Percentiles rank a stretch among this genome's conserved stretches.
These are phyloP conservation scores for Colistium nudipinnis DNA, from an alignment of 2,113 vertebrate species.

Conservation along the genomic window DNA sequence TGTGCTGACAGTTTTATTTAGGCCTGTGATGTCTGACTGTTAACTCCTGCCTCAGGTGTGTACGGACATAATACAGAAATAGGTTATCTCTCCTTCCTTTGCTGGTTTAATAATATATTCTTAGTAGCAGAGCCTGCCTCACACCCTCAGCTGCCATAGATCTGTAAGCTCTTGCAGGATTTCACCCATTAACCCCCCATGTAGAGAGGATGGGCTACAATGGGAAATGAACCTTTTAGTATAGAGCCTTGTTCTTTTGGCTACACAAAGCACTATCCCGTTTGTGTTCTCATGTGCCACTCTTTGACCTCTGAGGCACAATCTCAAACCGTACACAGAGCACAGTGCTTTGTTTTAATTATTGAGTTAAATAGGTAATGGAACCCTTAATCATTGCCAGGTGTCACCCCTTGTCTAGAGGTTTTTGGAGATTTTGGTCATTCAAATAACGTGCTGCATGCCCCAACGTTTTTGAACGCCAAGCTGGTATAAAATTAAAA, in stretches of 20 bases:
- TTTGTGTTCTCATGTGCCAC: too few species aligned
- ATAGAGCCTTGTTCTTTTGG: slow-evolving; percentile 3
- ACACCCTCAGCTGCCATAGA: neutral
- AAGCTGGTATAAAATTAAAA: too few species aligned
- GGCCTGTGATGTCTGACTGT: neutral
- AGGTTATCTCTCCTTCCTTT: neutral
- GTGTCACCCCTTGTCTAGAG: too few species aligned
- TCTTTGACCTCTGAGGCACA: too few species aligned
- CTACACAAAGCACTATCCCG: too few species aligned
- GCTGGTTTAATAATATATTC: neutral
- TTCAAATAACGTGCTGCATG: too few species aligned
- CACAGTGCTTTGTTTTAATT: neutral
- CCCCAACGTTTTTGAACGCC: too few species aligned
- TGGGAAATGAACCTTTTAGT: neutral
- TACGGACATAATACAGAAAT: neutral
- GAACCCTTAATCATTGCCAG: neutral
- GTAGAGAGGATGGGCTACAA: too few species aligned
- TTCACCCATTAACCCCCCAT: too few species aligned
- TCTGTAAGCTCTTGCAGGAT: neutral
- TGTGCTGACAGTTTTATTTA: neutral
- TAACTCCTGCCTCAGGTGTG: neutral
- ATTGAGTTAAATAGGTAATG: neutral
- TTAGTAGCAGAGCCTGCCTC: neutral
- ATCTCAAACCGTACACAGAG: neutral
- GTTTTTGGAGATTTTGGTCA: too few species aligned